phyloP scores from a whole-genome alignment of 2,888 invertebrate species.

The Nymphalis urticae region DNA sequence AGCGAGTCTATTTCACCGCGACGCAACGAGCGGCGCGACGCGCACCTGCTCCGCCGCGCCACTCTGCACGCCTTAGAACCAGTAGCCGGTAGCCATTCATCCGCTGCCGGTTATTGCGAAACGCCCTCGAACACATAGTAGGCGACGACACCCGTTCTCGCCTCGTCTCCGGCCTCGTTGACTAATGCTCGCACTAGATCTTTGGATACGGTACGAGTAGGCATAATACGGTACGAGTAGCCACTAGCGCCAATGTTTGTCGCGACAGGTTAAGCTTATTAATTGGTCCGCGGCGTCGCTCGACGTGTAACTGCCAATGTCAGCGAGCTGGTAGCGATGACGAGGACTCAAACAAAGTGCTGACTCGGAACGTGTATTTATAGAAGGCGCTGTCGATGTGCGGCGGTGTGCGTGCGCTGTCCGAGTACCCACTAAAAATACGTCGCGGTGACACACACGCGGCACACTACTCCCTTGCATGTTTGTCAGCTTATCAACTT shows the following conservation, averaged over 20 bases:
- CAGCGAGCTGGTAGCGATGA: conserved; percentile 23
- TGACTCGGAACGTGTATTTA: conserved; percentile 27
- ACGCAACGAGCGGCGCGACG: not conserved
- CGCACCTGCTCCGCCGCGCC: conserved; percentile 20
- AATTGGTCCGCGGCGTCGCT: not conserved
- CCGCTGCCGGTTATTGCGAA: not conserved
- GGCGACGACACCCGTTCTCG: not conserved
- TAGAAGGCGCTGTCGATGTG: conserved; percentile 11
- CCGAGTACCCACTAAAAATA: conserved; percentile 11
- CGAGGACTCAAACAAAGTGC: conserved; percentile 16
- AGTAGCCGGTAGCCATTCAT: conserved; percentile 1
- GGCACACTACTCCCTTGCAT: conserved; percentile 9
- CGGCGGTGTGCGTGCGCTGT: conserved; percentile 17
- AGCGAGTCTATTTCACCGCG: conserved; percentile 18
- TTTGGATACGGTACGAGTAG: not conserved
- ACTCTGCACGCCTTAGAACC: not conserved
- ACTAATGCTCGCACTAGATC: not conserved
- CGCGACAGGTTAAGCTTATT: not conserved
- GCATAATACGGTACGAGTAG: not conserved
- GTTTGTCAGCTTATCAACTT: conserved; percentile 1
- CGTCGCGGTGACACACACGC: conserved; percentile 18
- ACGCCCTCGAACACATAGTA: not conserved
- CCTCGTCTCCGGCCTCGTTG: not conserved
- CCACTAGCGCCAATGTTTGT: not conserved
- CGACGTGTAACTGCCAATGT: conserved; percentile 34